These are phyloP conservation scores for Chaitophorus viminalis DNA, from an alignment of 2,888 invertebrate species.

Conservation along the genomic window DNA sequence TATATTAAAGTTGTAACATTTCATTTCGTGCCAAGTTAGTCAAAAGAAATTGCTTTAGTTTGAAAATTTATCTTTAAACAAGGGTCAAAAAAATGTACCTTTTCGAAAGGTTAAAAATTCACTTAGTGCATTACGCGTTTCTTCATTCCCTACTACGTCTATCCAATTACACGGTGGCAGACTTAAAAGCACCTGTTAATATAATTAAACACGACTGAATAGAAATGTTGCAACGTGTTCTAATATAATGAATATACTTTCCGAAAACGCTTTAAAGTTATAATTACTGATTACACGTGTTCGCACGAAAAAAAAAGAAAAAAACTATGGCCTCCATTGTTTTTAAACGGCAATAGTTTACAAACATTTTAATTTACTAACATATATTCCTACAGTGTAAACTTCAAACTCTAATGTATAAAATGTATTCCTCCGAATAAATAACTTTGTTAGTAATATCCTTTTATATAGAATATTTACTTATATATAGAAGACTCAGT, in stretches of 20 bases:
- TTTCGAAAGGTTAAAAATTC: background rate
- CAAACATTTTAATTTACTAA: background rate
- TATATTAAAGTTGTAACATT: background rate
- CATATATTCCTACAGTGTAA: background rate
- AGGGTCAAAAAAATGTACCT: background rate
- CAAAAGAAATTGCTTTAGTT: slow-evolving; percentile 11
- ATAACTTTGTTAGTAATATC: background rate
- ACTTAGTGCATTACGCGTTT: slow-evolving; percentile 8
- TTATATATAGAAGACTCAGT: background rate
- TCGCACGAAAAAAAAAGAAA: background rate
- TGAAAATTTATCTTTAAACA: slow-evolving; percentile 19
- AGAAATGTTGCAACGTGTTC: background rate
- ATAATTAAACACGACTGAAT: slow-evolving; percentile 30
- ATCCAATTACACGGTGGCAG: background rate
- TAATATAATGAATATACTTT: background rate
- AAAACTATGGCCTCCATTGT: background rate
- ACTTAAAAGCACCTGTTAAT: slow-evolving; percentile 10
- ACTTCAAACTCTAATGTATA: background rate
- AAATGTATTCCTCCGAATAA: background rate
- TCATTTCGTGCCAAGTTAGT: background rate
- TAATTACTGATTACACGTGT: slow-evolving; percentile 9
- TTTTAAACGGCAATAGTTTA: background rate
- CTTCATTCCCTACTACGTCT: background rate
- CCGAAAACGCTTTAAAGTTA: background rate
- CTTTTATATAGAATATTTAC: background rate